Evolutionary conservation across 2,888 invertebrate genomes (phyloP), one percentile per base, ranked within the genome.

Genomic region (Drosophila putrida): DNA sequence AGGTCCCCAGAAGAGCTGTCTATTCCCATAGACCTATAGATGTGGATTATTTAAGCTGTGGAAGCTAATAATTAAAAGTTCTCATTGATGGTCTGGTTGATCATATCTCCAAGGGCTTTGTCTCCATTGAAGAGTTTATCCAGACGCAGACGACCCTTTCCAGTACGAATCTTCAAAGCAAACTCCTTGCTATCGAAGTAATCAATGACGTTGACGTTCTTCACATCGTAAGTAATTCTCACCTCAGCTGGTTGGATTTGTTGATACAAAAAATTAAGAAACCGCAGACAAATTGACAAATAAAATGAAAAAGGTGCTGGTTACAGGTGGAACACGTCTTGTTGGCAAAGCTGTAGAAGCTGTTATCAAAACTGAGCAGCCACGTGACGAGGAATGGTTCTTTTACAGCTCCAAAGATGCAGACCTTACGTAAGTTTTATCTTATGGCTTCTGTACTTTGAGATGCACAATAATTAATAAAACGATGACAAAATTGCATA

Each of bases 251-350:
- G 25, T 67, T 64, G 44, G 11, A 33, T 39, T 71, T 72, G 53
- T 63, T 73, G 53, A 55, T 58, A 57, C n/a, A n/a, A 55, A 43
- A 41, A 46, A 4, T 38, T 51, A 4, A 28, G n/a, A 13, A 10
- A n/a, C 35, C 36, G n/a, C 28, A 49, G 33, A 63, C 27, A 43
- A 6, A 4, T n/a, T n/a, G n/a, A n/a, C n/a, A n/a, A n/a, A n/a
- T 51, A 75, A 6, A 36, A 91, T 91, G 91, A 89, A 82, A 50
- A 91, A 81, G 68, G 81, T 93, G 9, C 71, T 99, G 72, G 99
- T 99, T n/a, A 99, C 99, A 10, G 99, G 99, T 41, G 99, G 99
- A 2, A 95, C 97, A 0, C 99, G 99, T 0, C 94, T 99, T 13
- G 98, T 99, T 0, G 99, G 99, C 0, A 95, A 95, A 92, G 99